Base-by-base conservation (phyloP, 2,113 vertebrate species). In the Tenebrosternarchus preto region DNA sequence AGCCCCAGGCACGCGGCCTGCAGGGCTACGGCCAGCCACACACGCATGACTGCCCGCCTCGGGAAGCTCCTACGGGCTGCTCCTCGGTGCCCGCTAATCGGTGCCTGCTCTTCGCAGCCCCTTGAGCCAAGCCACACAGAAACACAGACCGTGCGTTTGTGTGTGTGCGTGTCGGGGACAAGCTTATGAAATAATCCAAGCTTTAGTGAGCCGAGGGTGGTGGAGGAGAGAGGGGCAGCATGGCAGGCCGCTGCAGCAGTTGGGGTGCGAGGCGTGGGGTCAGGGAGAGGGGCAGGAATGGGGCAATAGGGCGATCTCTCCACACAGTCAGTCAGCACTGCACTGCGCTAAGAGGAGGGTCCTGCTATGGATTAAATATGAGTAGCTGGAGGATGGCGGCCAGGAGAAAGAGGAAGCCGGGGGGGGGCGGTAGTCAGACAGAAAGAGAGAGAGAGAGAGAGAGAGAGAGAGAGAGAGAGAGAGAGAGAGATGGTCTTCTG, bases 1-100 rank as follows among this genome's bases (percentile, higher is more conserved):
- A 97, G 90, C 1, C 91, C 92, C 80, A 94, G 94, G 96, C 96
- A 98, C 81, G 96, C 93, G 87, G 95, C 93, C 24, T 98, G 96
- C 86, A 98, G 93, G 79, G 93, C 92, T 90, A 98, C 86, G 80
- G 95, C 93, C 82, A 95, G 91, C 85, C 94, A 95, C 88, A 97
- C 94, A 93, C 90, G 95, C 98, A 99, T 99, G 88, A 64, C 86
- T 86, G 85, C 61, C 87, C 85, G 84, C 15, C 46, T 63, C 43
- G 27, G 29, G 5, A 5, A n/a, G n/a, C n/a, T n/a, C n/a, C n/a
- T n/a, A n/a, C n/a, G n/a, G n/a, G n/a, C n/a, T n/a, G n/a, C n/a
- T n/a, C n/a, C n/a, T 73, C 39, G 33, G 4, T 4, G 43, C 27
- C 27, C 24, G 29, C 67, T 50, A n/a, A n/a, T 73, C 39, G 33